Evolutionary conservation across 1,140 invertebrate species (phyloP).

Genomic region (Helicorthomorpha holstii): DNA sequence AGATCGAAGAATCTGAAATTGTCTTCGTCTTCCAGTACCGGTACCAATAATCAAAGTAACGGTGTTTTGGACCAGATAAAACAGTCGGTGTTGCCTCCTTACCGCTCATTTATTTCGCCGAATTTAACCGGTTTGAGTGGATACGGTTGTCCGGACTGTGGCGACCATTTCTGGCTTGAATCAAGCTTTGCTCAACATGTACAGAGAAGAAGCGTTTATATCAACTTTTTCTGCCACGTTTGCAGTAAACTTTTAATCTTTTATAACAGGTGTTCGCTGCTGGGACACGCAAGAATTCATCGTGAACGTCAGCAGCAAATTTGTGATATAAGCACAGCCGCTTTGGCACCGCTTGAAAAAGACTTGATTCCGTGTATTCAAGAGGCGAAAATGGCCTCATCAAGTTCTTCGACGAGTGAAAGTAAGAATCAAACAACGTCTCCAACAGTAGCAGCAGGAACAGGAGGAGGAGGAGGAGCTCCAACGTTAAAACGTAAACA

Average conservation of each 20-base stretch:
- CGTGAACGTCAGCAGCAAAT: slow-evolving; percentile 10
- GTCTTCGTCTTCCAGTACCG: no score
- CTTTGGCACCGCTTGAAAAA: slow-evolving; percentile 8
- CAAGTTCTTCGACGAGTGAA: background rate
- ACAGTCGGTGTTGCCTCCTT: no score
- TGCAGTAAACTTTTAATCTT: slow-evolving; percentile 16
- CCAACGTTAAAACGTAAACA: no score
- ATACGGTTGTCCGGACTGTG: slow-evolving; percentile 18
- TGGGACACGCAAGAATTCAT: slow-evolving; percentile 9
- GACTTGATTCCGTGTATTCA: slow-evolving; percentile 11
- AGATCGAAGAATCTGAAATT: no score
- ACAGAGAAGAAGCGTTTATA: slow-evolving; percentile 17
- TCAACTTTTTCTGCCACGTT: slow-evolving; percentile 18
- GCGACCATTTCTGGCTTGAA: slow-evolving; percentile 18
- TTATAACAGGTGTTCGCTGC: slow-evolving; percentile 20
- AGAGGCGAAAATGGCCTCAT: background rate
- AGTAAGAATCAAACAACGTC: no score
- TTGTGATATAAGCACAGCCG: slow-evolving; percentile 9
- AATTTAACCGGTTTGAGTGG: no score
- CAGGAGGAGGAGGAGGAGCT: no score
- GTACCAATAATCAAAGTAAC: no score
- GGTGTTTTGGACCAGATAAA: no score
- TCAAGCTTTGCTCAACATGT: slow-evolving; percentile 17
- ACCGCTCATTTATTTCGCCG: no score
- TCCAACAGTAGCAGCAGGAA: no score